Evolutionary conservation across 2,888 invertebrate genomes (phyloP).

Genomic region (Mimumesa dahlbomi): DNA sequence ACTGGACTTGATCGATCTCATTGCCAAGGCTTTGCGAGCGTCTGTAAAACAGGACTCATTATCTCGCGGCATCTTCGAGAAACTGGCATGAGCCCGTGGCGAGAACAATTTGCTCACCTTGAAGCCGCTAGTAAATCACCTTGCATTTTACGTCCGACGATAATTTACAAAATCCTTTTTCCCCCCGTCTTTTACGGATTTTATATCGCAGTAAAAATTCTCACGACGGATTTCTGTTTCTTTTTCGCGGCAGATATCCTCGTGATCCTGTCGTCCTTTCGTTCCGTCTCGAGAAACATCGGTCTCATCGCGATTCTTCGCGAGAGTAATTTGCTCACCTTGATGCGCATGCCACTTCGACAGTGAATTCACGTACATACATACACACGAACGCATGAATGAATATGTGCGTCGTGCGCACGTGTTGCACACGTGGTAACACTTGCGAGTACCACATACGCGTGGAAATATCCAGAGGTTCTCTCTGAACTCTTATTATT

Average conservation of each 20-base stretch:
- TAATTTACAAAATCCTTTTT: constrained; percentile 7
- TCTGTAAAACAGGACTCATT: constrained; percentile 22
- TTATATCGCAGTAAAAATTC: constrained; percentile 9
- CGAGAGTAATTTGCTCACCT: constrained; percentile 52
- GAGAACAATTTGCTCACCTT: constrained; percentile 49
- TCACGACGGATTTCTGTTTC: background rate
- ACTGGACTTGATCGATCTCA: constrained; percentile 50
- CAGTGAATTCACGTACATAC: constrained; percentile 32
- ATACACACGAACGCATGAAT: background rate
- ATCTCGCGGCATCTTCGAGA: constrained; percentile 31
- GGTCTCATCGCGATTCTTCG: constrained; percentile 32
- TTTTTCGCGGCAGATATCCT: constrained; percentile 1
- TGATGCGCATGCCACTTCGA: constrained; percentile 43
- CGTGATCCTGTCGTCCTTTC: constrained; percentile 16
- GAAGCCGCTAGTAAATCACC: constrained; percentile 50
- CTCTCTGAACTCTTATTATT: constrained; percentile 57
- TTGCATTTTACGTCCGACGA: constrained; percentile 31
- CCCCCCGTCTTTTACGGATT: background rate
- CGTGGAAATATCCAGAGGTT: constrained; percentile 32
- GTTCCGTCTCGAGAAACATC: constrained; percentile 14
- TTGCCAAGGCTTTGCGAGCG: constrained; percentile 51
- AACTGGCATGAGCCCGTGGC: constrained; percentile 39
- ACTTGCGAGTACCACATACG: constrained; percentile 15
- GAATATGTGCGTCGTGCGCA: too few species aligned
- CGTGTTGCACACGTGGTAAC: constrained; percentile 48